phyloP scores from a whole-genome alignment of 2,888 invertebrate species.

The Ichneumoninae sp. region DNA sequence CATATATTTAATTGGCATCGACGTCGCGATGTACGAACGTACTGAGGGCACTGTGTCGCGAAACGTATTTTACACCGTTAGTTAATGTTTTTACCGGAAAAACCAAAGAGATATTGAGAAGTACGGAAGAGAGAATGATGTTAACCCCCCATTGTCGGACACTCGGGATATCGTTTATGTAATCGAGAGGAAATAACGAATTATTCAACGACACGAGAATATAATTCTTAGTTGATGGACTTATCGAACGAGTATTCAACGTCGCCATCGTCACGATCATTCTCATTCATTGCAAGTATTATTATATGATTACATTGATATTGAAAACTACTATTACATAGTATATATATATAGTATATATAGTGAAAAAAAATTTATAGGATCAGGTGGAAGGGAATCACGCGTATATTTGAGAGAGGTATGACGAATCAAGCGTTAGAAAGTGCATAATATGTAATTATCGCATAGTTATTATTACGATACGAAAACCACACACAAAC shows the following conservation, averaged over 20 bases:
- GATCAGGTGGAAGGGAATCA: conserved; percentile 57
- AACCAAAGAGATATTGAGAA: conserved; percentile 50
- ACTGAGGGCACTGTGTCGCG: conserved; percentile 1
- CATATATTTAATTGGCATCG: conserved; percentile 58
- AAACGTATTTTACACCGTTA: conserved; percentile 62
- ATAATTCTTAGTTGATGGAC: conserved; percentile 22
- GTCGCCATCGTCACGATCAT: conserved; percentile 55
- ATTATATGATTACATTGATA: conserved; percentile 69
- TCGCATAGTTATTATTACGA: conserved; percentile 51
- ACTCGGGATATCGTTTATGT: conserved; percentile 27
- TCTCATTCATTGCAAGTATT: conserved; percentile 69
- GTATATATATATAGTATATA: conserved; percentile 51
- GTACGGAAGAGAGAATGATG: conserved; percentile 14
- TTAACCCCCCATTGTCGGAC: not conserved
- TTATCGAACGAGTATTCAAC: conserved; percentile 10
- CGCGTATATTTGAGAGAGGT: conserved; percentile 57
- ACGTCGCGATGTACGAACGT: conserved; percentile 36
- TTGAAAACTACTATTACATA: conserved; percentile 37
- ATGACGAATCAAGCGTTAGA: conserved; percentile 51
- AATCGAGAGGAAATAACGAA: conserved; percentile 12
- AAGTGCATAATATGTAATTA: conserved; percentile 62
- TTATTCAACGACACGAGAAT: conserved; percentile 26
- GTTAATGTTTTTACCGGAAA: conserved; percentile 61
- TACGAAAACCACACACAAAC: conserved; percentile 19
- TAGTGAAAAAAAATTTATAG: conserved; percentile 57